phyloP scores from a whole-genome alignment of 2,888 invertebrate genomes.

The Erebia epiphron region DNA sequence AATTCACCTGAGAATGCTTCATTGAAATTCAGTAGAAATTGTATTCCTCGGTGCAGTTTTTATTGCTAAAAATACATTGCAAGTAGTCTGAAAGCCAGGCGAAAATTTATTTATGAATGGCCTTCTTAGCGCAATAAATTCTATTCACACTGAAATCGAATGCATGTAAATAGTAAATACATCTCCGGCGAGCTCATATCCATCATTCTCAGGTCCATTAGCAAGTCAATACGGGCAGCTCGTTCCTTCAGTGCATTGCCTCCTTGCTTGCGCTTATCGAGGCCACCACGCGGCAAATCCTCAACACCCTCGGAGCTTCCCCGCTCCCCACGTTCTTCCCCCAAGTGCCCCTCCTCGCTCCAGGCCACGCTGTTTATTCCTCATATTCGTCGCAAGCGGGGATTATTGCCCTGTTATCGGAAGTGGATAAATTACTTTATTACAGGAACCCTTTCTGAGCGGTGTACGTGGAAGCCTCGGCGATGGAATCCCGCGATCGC shows the following conservation, averaged over 20 bases:
- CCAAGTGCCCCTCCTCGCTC: constrained; percentile 34
- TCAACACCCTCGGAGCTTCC: constrained; percentile 44
- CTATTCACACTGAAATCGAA: constrained; percentile 14
- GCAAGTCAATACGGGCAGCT: constrained; percentile 39
- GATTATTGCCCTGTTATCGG: constrained; percentile 77
- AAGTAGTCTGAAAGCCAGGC: not conserved
- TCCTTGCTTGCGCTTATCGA: constrained; percentile 45
- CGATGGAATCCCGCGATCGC: constrained; percentile 63
- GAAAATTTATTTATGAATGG: constrained; percentile 9
- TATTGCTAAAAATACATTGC: not conserved
- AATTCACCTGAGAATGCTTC: too few relatives aligned
- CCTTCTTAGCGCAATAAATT: constrained; percentile 14
- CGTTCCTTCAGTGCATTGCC: constrained; percentile 33
- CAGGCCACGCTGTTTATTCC: constrained; percentile 56
- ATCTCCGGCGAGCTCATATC: constrained; percentile 27
- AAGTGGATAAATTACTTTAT: constrained; percentile 80
- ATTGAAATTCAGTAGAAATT: not conserved
- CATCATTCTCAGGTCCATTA: constrained; percentile 39
- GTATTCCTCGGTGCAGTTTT: not conserved
- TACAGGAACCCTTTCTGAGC: constrained; percentile 63
- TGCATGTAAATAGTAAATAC: constrained; percentile 14
- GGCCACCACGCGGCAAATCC: constrained; percentile 47
- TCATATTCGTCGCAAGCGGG: constrained; percentile 52
- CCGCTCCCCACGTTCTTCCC: constrained; percentile 19
- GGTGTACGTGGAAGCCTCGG: constrained; percentile 50